Conservation (phyloP, 2,113 vertebrate genomes). For the Hemiscyllium ocellatum region DNA sequence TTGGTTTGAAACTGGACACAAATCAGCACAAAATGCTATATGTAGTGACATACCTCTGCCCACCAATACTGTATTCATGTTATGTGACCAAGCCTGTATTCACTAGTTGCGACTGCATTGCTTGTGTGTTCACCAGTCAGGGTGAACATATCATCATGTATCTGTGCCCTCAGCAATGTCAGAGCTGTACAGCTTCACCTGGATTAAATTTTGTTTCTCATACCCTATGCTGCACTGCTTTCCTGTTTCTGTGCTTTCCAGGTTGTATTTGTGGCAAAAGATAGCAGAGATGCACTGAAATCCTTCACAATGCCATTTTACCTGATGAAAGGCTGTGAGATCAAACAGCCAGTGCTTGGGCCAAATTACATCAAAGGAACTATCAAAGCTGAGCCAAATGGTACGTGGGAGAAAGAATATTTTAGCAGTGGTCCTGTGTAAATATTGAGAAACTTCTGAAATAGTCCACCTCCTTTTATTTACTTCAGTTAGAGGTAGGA, state of each 20-base stretch:
- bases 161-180: background rate
- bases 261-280: slow-evolving; percentile 88
- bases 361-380: slow-evolving; percentile 90
- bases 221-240: background rate
- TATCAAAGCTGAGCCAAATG: slow-evolving; percentile 79
- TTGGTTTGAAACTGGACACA: background rate
- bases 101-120: background rate
- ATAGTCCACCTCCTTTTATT: too few relatives aligned
- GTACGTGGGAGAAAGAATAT: slow-evolving; percentile 50
- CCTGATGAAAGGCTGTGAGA: slow-evolving; percentile 87
- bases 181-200: background rate
- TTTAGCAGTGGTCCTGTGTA: background rate
- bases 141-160: background rate
- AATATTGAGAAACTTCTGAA: background rate
- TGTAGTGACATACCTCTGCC: background rate
- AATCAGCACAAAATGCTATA: background rate
- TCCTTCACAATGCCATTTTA: slow-evolving; percentile 98
- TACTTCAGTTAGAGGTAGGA: background rate
- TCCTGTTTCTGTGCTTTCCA: slow-evolving; percentile 46
- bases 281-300: slow-evolving; percentile 73
- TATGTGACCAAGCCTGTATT: background rate
- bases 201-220: background rate
- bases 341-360: slow-evolving; percentile 92
- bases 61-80: background rate
- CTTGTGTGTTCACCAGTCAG: background rate